Evolutionary conservation across 1,140 invertebrate species (phyloP).

Genomic region (Drosophila sturtevanti): DNA sequence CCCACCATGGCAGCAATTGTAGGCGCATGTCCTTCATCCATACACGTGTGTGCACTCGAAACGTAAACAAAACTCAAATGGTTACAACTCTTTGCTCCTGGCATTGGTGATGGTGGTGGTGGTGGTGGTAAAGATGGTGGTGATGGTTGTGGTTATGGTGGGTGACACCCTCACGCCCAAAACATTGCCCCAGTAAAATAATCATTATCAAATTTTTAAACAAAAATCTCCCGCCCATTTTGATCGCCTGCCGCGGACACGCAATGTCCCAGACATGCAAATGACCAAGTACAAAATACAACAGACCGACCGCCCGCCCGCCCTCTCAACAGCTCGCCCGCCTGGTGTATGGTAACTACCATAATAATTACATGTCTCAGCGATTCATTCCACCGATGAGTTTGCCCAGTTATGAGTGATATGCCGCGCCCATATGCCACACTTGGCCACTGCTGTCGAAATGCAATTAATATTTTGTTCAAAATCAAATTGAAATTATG

Average conservation of each 20-base stretch:
- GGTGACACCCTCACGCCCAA: no score
- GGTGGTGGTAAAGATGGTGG: no score
- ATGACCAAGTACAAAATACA: conserved; percentile 4
- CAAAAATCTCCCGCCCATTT: conserved; percentile 21
- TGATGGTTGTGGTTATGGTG: no score
- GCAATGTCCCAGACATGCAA: conserved; percentile 35
- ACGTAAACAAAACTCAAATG: conserved; percentile 63
- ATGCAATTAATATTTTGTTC: conserved; percentile 72
- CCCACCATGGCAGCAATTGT: conserved; percentile 8
- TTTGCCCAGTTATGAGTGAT: conserved; percentile 62
- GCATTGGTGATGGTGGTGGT: not conserved
- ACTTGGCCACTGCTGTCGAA: conserved; percentile 50
- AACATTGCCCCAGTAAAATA: conserved; percentile 15
- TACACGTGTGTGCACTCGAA: conserved; percentile 38
- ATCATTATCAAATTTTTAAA: conserved; percentile 72
- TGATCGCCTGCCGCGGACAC: conserved; percentile 12
- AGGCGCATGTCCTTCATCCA: conserved; percentile 66
- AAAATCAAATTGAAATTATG: conserved; percentile 77
- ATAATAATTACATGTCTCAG: conserved; percentile 34
- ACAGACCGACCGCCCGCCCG: no score
- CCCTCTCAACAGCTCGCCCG: not conserved
- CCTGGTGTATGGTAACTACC: no score
- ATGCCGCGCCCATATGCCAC: conserved; percentile 60
- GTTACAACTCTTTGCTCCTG: conserved; percentile 12
- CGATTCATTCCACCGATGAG: conserved; percentile 21